Conservation (phyloP, 2,888 invertebrate genomes). For the Cantharis lateralis region DNA sequence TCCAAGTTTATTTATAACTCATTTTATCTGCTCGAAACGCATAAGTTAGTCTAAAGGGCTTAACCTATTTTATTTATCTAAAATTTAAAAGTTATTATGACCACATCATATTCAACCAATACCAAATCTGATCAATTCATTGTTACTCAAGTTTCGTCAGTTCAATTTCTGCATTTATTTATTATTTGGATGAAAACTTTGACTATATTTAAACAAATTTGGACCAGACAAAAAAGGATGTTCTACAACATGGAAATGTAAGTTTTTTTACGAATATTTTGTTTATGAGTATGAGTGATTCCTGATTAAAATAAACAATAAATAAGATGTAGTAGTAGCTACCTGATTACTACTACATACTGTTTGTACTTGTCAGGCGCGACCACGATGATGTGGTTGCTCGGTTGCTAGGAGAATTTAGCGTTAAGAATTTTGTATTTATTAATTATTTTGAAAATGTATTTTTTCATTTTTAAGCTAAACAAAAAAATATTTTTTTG, state of each 20-base stretch:
- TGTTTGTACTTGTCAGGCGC: too few relatives aligned
- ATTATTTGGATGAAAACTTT: not conserved
- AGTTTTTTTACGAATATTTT: not conserved
- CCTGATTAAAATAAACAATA: too few relatives aligned
- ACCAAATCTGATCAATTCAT: not conserved
- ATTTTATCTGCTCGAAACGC: not conserved
- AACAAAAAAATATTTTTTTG: too few relatives aligned
- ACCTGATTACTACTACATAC: too few relatives aligned
- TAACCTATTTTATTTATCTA: not conserved
- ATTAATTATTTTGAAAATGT: too few relatives aligned
- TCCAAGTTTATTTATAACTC: not conserved
- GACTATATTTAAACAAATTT: conserved; percentile 4
- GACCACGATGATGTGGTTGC: too few relatives aligned
- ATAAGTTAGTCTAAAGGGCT: not conserved
- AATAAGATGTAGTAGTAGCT: too few relatives aligned
- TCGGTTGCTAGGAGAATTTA: too few relatives aligned
- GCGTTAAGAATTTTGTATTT: too few relatives aligned
- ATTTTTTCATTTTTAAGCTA: too few relatives aligned
- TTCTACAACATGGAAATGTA: conserved; percentile 3
- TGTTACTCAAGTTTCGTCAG: not conserved
- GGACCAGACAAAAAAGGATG: not conserved
- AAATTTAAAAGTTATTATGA: not conserved
- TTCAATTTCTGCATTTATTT: not conserved
- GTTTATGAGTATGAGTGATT: not conserved
- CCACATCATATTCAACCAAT: not conserved